These are phyloP conservation scores for Caenorhabditis latens DNA, from an alignment of 1,140 invertebrate species.

Conservation along the genomic window DNA sequence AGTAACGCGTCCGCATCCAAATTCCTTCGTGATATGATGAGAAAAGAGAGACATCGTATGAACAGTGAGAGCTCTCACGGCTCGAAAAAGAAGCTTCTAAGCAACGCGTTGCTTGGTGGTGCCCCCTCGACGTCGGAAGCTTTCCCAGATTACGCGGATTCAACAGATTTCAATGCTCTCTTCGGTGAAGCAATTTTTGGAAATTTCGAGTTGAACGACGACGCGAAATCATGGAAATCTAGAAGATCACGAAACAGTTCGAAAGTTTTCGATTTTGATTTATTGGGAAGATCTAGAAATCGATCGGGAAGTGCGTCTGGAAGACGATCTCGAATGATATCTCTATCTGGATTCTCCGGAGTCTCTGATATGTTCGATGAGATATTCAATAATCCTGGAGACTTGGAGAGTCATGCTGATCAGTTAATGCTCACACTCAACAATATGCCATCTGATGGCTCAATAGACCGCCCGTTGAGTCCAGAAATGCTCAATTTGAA, in stretches of 20 bases:
- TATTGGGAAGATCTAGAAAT: conserved; percentile 20
- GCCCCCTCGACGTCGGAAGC: conserved; percentile 49
- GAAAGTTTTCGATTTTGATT: conserved; percentile 56
- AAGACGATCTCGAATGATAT: conserved; percentile 19
- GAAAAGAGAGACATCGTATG: conserved; percentile 45
- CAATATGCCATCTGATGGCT: conserved; percentile 54
- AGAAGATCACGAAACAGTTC: conserved; percentile 46
- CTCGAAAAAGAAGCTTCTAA: conserved; percentile 40
- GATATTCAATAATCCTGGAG: conserved; percentile 28
- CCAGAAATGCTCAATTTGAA: conserved; percentile 19
- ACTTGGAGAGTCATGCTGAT: conserved; percentile 43
- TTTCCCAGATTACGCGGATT: conserved; percentile 34
- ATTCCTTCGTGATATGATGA: conserved; percentile 11
- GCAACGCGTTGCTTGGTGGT: conserved; percentile 6
- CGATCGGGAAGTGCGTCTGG: conserved; percentile 45
- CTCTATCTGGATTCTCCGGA: conserved; percentile 58
- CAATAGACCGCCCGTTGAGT: conserved; percentile 12
- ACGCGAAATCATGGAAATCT: conserved; percentile 48
- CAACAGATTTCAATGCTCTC: conserved; percentile 34
- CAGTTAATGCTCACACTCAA: conserved; percentile 44
- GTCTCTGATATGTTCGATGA: conserved; percentile 61
- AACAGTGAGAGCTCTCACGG: conserved; percentile 61
- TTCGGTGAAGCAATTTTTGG: conserved; percentile 29
- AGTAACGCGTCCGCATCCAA: conserved; percentile 59
- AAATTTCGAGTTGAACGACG: conserved; percentile 48